Percentiles rank a stretch among this genome's conserved stretches.
Conservation (phyloP, 2,113 vertebrate species). For the Notothenia rossii region DNA sequence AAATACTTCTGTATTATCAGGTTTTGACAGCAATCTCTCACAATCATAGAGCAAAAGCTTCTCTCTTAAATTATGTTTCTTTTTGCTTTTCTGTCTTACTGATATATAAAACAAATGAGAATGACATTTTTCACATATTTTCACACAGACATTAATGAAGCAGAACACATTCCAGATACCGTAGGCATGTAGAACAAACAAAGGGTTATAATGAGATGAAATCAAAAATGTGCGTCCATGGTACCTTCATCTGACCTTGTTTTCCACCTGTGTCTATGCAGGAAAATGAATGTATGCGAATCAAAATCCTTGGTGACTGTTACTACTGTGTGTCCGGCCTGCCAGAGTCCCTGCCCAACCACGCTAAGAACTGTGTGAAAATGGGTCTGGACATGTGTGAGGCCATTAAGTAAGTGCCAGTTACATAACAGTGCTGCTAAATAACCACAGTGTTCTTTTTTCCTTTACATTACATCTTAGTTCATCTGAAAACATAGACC, state of each 20-base stretch:
- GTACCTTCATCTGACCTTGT: background rate
- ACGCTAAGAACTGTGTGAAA: slow-evolving; percentile 98
- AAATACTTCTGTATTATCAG: background rate
- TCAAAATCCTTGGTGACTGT: slow-evolving; percentile 98
- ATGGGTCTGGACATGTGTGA: slow-evolving; percentile 99
- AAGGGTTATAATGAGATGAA: too few relatives aligned
- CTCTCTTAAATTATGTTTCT: background rate
- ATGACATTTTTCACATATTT: background rate
- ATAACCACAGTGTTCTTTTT: background rate
- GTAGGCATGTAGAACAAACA: background rate
- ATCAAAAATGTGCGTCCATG: background rate
- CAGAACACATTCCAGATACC: background rate
- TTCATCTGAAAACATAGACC: background rate
- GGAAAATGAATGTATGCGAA: slow-evolving; percentile 99
- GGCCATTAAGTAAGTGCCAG: slow-evolving; percentile 93
- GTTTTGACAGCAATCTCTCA: background rate
- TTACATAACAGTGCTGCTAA: slow-evolving; percentile 6
- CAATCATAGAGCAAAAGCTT: background rate
- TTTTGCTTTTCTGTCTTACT: background rate
- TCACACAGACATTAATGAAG: background rate
- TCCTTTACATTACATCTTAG: background rate
- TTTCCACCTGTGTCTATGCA: slow-evolving; percentile 66
- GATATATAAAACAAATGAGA: background rate
- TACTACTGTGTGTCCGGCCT: slow-evolving; percentile 99
- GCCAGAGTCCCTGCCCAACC: slow-evolving; percentile 94